Base-by-base conservation (phyloP, 2,113 vertebrate species). In the Ictalurus furcatus region DNA sequence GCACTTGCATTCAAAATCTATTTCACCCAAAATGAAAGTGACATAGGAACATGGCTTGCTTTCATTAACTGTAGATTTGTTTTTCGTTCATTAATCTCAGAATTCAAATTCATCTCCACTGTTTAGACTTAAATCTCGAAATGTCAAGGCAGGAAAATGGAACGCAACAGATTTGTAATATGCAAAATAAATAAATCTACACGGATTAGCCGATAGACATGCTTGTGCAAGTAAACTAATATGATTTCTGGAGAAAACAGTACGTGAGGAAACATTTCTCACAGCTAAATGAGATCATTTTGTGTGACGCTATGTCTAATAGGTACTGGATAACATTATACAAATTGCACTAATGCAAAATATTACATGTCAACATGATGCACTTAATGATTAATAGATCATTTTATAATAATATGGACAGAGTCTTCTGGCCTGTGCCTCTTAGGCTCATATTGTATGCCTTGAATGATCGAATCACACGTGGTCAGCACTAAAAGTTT, bases 61-160 rank as follows among this genome's bases (percentile, higher is more conserved):
- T 87, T 88, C 85, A 90, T 88, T 91, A 90, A 87, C 61, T 44
- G 58, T 73, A 88, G 82, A 89, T 86, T 90, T 88, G 85, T 90
- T 92, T 91, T 84, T 54, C 76, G 21, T 82, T 91, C 48, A 48
- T 86, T 90, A 91, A 91, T 91, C 91, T 87, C 52, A 56, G 13
- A 28, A 90, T 89, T 88, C 83, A 80, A 28, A 91, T 90, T 84
- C 79, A 84, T 61, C 81, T 71, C 81, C 81, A 63, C 81, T 23
- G 89, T 44, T 59, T 79, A 89, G 78, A 88, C 56, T 88, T 85
- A 86, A 90, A 88, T 73, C 59, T 82, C 8, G 6, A 88, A 85
- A 79, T 85, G 78, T 87, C 87, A 82, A 58, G 61, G 40, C 28
- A 13, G 81, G 71, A 19, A 54, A 61, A 83, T 61, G 34, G 71